Base-by-base conservation (phyloP, 30 jellyfish, hydroid and myxozoan species). In the Aurelia aurita complex sp. Pacific region DNA sequence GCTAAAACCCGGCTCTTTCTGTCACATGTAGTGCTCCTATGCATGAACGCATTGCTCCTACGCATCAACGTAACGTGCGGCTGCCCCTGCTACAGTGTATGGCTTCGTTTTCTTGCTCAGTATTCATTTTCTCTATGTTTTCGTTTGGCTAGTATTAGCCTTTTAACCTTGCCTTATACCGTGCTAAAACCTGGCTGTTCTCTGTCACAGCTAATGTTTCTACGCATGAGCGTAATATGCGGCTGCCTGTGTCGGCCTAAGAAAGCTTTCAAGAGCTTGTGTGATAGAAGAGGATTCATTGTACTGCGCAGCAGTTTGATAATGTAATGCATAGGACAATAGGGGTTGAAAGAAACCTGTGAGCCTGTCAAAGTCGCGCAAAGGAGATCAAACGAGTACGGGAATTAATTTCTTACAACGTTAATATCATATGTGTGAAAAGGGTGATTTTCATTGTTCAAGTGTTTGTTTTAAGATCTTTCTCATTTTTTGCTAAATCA, bases 381-480 rank as follows among this genome's bases (percentile, higher is more conserved):
- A 75, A 52, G 93, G 76, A 84, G 87, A 84, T 84, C 87, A 84
- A 84, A 84, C 93, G 93, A 73, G 84, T 23, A 36, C 87, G 87
- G 53, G 93, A 64, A 84, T 84, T 84, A 84, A 84, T 62, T 67
- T 73, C 87, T 84, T 84, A 69, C 72, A 73, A 67, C 71, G 87
- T 64, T 77, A 77, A 62, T 84, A 57, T 74, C 62, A 82, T 59
- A 70, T 73, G 93, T 64, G 93, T 72, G 93, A 84, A 84, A 74
- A 79, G 79, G 77, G 82, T 88, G 74, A 84, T 84, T 84, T 84
- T 84, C 76, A 77, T 84, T 69, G 74, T 65, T 55, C 33, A 2
- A 50, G 14, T 85, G 89, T 75, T 85, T 85, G 94, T 32, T 35
- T 69, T 52, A 80, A 75, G 88, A 76, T 76, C 16, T 67, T 86